Base-by-base conservation (phyloP, 2,888 invertebrate genomes). In the Frankliniella fusca region DNA sequence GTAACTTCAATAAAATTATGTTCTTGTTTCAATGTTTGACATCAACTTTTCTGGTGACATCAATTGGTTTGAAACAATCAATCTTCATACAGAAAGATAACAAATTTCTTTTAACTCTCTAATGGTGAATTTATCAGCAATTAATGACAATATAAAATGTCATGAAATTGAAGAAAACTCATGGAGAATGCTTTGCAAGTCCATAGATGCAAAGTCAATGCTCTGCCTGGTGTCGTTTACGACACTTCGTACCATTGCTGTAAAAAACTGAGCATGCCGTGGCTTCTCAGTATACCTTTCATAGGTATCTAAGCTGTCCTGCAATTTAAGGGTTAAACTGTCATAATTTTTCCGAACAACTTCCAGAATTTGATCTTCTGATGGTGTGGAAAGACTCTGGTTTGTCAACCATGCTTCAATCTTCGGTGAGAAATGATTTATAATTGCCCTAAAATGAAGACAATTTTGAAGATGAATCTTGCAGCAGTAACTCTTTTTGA, bases 331-430 rank as follows among this genome's bases (percentile, higher is more conserved):
- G 48, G 97, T 98, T 82, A 99, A 90, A 84, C 95, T 95, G 88
- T 98, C 98, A 87, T 99, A 99, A 90, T 98, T 98, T 86, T 94
- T 95, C 85, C 97, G 93, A 15, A 99, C 97, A 49, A 99, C 96
- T 85, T 97, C 96, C 85, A 99, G 90, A 84, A 99, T 97, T 94
- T 94, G 95, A 85, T 97, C 96, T 88, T 98, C 98, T 0, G 96
- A 94, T 15, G 98, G 95, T 7, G 98, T 97, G 8, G 97, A 96
- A 12, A 97, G 90, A 85, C 93, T 94, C 88, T 97, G 96, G 84
- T 93, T 94, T 0, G 93, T 93, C 82, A 97, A 91, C 96, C 96
- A 98, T 80, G 94, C 93, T 86, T 97, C 97, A 85, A 99, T 97
- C 90, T 98, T 98, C 82, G 97, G 96, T 84, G 96, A 93, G 89